phyloP scores from a whole-genome alignment of 2,888 invertebrate genomes.

The Stomorhina lunata region DNA sequence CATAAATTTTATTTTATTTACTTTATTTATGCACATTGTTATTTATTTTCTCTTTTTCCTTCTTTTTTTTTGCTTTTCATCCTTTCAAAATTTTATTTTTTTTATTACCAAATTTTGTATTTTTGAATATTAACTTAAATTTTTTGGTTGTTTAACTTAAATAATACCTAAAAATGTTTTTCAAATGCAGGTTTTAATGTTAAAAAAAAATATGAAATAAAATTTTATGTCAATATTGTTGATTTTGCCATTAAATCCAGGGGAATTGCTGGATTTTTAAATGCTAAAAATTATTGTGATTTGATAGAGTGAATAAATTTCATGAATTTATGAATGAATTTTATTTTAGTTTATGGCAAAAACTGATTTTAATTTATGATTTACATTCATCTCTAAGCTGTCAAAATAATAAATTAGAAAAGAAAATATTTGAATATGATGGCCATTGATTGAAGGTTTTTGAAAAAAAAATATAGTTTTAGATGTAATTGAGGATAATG shows the following conservation, averaged over 20 bases:
- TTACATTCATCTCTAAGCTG: slow-evolving; percentile 4
- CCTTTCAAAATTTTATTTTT: not conserved
- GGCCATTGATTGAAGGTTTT: too few species aligned
- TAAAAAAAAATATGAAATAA: slow-evolving; percentile 2
- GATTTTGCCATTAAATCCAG: slow-evolving; percentile 2
- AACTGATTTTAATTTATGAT: not conserved
- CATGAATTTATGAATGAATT: too few species aligned
- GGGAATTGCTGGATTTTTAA: not conserved
- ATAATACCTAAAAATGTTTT: slow-evolving; percentile 25
- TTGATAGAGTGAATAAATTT: not conserved
- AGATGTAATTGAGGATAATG: too few species aligned
- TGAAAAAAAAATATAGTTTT: too few species aligned
- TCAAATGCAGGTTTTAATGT: not conserved
- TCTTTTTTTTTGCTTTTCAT: not conserved
- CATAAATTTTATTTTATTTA: slow-evolving; percentile 57
- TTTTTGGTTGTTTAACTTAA: slow-evolving; percentile 23
- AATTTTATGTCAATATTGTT: slow-evolving; percentile 31
- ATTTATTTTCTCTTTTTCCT: not conserved
- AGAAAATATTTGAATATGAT: too few species aligned
- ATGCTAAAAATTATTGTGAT: not conserved
- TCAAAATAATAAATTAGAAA: not conserved
- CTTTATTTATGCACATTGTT: slow-evolving; percentile 26
- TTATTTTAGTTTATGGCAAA: not conserved
- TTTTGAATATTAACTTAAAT: slow-evolving; percentile 31
- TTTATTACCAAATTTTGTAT: slow-evolving; percentile 33